These are phyloP conservation scores for Centruroides vittatus DNA, from an alignment of 1,140 invertebrate genomes.

Conservation along the genomic window DNA sequence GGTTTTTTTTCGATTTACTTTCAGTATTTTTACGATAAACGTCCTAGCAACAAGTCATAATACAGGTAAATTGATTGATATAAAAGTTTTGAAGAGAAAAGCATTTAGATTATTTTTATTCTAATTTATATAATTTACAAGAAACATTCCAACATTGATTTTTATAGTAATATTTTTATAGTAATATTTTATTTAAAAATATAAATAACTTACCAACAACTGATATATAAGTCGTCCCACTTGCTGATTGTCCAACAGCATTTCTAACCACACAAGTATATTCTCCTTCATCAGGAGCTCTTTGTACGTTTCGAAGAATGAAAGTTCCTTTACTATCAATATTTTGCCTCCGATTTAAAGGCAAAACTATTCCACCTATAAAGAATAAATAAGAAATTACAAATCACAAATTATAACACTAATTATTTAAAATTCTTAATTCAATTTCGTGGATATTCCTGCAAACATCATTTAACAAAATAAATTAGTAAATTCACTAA, in stretches of 20 bases:
- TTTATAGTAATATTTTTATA: not conserved
- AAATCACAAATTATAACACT: not conserved
- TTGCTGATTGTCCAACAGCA: not conserved
- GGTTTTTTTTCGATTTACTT: too few relatives aligned
- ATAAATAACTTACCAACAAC: conserved; percentile 7
- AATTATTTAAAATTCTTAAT: too few relatives aligned
- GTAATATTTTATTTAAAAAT: not conserved
- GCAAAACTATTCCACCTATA: conserved; percentile 50
- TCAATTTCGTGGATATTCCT: too few relatives aligned
- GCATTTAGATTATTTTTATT: too few relatives aligned
- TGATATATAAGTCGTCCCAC: not conserved
- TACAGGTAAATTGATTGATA: too few relatives aligned
- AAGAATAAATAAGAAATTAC: not conserved
- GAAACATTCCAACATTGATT: too few relatives aligned
- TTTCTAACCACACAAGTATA: conserved; percentile 73
- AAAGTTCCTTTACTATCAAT: conserved; percentile 83
- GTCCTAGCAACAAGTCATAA: too few relatives aligned
- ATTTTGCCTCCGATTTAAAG: conserved; percentile 87
- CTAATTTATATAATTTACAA: too few relatives aligned
- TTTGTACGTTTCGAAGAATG: conserved; percentile 83
- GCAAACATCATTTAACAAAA: too few relatives aligned
- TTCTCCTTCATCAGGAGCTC: conserved; percentile 75
- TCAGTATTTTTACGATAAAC: too few relatives aligned
- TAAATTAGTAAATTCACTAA: not conserved
- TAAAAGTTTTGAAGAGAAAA: too few relatives aligned